A percentile compares a stretch with the other conserved stretches of the same genome.
phyloP scores from a whole-genome alignment of 2,797 vertebrate species.

The Pseudocheirus occidentalis region DNA sequence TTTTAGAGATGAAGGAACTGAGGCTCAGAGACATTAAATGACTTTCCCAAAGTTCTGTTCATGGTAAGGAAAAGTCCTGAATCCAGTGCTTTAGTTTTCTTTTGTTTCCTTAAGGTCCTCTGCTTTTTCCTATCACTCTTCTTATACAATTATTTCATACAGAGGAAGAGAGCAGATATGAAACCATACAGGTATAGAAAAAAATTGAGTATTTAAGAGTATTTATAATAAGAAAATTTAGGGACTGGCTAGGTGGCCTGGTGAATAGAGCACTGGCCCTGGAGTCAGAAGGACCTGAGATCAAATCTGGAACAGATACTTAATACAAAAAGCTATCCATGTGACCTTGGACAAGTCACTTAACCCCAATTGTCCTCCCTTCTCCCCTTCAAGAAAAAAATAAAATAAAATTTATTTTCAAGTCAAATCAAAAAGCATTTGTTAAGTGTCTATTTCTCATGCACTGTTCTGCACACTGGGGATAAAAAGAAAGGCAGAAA shows the following conservation, averaged over 20 bases:
- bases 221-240: not conserved
- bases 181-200: not conserved
- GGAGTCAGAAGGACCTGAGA: no score
- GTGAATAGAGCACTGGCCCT: no score
- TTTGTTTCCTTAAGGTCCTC: not conserved
- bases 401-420: not conserved
- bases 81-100: not conserved
- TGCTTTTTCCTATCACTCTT: not conserved
- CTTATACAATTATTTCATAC: not conserved
- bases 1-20: not conserved
- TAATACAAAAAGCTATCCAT: no score
- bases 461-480: not conserved
- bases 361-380: no score
- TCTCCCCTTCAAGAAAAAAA: no score
- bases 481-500: not conserved
- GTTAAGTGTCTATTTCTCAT: not conserved
- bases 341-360: no score
- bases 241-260: no score
- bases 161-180: not conserved
- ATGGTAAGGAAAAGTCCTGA: not conserved
- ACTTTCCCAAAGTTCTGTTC: not conserved
- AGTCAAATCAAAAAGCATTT: not conserved
- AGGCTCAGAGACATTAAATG: not conserved
- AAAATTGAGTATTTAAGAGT: not conserved
- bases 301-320: no score